Evolutionary conservation across 2,113 vertebrate species (phyloP).

Genomic region (Lota lota): DNA sequence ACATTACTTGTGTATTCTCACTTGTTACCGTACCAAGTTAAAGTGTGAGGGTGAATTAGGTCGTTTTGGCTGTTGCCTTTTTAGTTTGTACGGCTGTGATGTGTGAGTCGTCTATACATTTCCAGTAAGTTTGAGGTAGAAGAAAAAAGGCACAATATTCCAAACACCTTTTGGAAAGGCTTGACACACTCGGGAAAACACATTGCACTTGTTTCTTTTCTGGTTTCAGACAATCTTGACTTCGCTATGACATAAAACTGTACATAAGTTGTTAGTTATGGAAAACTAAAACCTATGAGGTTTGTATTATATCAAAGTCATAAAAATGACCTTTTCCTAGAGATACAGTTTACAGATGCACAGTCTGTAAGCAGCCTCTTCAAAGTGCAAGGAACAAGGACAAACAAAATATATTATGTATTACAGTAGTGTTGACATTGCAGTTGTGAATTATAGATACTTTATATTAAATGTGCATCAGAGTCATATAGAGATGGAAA

Average conservation of each 20-base stretch:
- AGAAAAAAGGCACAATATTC: too few relatives aligned
- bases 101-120: too few relatives aligned
- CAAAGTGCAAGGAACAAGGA: constrained; percentile 56
- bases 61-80: too few relatives aligned
- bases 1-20: too few relatives aligned
- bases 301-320: constrained; percentile 50
- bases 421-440: constrained; percentile 72
- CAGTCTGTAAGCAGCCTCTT: constrained; percentile 57
- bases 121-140: too few relatives aligned
- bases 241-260: constrained; percentile 58
- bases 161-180: too few relatives aligned
- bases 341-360: constrained; percentile 49
- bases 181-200: constrained; percentile 47
- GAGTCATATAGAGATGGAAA: constrained; percentile 78
- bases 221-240: constrained; percentile 71
- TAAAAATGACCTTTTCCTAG: constrained; percentile 32
- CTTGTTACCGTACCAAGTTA: too few relatives aligned
- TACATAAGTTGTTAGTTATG: constrained; percentile 59
- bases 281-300: constrained; percentile 49
- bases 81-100: too few relatives aligned
- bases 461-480: constrained; percentile 81
- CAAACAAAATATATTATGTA: constrained; percentile 69
- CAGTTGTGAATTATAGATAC: constrained; percentile 76
- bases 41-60: too few relatives aligned
- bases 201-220: constrained; percentile 62